Evolutionary conservation across 1,140 invertebrate genomes (phyloP).

Genomic region (Aphelenchoides besseyi): DNA sequence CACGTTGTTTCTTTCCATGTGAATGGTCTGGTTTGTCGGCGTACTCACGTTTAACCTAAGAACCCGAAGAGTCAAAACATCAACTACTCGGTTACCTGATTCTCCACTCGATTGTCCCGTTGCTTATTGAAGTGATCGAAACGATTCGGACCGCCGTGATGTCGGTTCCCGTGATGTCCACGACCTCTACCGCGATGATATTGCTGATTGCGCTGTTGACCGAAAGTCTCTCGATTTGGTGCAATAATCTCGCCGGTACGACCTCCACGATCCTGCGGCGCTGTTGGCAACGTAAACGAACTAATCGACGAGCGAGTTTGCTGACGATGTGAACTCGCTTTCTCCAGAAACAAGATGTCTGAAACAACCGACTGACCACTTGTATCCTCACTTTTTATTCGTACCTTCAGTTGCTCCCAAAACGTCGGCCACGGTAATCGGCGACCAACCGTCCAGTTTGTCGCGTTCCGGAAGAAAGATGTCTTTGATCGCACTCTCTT

Average conservation of each 20-base stretch:
- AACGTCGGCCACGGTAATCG: not conserved
- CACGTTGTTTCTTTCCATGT: too few relatives aligned
- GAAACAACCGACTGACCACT: not conserved
- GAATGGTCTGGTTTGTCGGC: not conserved
- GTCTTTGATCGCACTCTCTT: not conserved
- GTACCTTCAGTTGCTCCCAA: slow-evolving; percentile 7
- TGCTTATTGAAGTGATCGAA: not conserved
- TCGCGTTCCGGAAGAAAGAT: not conserved
- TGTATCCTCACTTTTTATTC: not conserved
- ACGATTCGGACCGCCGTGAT: not conserved
- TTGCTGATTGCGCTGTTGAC: not conserved
- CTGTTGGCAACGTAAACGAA: not conserved
- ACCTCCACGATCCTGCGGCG: not conserved
- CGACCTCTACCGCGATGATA: not conserved
- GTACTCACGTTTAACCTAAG: not conserved
- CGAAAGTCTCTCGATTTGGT: not conserved
- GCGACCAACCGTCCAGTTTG: not conserved
- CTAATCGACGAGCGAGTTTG: not conserved
- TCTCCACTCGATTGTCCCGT: not conserved
- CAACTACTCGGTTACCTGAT: not conserved
- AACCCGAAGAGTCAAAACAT: not conserved
- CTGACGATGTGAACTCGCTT: not conserved
- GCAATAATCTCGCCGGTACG: not conserved
- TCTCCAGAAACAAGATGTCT: not conserved
- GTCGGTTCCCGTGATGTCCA: not conserved